Base-by-base conservation (phyloP, 2,888 invertebrate species). In the Capitulum mitella region DNA sequence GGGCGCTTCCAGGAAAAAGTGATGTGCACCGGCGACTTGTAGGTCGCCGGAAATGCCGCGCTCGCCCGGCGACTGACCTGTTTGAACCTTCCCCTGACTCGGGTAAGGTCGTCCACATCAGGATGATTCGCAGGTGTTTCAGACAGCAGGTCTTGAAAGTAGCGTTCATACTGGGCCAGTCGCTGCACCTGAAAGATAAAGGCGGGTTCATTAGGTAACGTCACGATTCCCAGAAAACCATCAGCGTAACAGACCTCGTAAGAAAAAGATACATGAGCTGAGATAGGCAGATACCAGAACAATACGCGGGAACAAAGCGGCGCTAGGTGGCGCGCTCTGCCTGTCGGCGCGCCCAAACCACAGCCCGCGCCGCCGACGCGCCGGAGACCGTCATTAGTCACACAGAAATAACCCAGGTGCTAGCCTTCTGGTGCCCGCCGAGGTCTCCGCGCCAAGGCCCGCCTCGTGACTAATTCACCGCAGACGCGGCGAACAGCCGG, bases 111-210 rank as follows among this genome's bases (percentile, higher is more conserved):
- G 80, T 86, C 86, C 83, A 84, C 85, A 82, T 86, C 86, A 0
- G 85, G 85, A 80, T 87, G 87, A 79, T 84, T 83, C 40, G 84
- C 83, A 81, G 85, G 84, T 43, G 86, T 86, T 81, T 86, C 86
- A 78, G 84, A 84, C 80, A 87, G 83, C 81, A 87, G 83, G 70
- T 84, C 81, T 76, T 80, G 82, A 79, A 87, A 84, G 83, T 87
- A 87, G 80, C 85, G 89, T 86, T 93, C 93, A 87, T 93, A 93
- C 85, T 93, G 92, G 80, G 92, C 91, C 84, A 93, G 88, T 84
- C 93, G 90, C 87, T 93, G 92, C 84, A 93, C 92, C 93, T 93
- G 89, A 19, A 70, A 70, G 64, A 58, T 29, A 58, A 58, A 58
- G n/a, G n/a, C n/a, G n/a, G n/a, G n/a, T n/a, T n/a, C n/a, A n/a